Base-by-base conservation (phyloP, 2,888 invertebrate species). In the Hesperia comma region DNA sequence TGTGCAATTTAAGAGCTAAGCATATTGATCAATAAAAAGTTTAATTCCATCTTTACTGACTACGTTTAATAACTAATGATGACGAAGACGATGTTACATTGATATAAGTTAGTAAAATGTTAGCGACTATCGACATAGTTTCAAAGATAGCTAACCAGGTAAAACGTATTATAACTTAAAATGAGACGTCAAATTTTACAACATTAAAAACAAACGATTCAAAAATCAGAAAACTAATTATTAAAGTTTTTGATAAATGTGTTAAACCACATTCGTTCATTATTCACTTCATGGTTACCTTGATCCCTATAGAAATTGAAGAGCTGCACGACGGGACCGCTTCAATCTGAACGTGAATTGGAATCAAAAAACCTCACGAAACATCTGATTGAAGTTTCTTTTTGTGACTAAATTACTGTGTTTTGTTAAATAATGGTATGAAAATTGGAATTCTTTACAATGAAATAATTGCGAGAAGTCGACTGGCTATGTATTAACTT, bases 311-410 rank as follows among this genome's bases (percentile, higher is more conserved):
- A 68, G 75, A 77, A 76, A 75, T 71, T 69, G 75, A 73, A 75
- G 75, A 77, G 72, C 77, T 74, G 77, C 77, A 77, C 79, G 76
- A 75, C 64, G 67, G 43, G 69, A 69, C 72, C 64, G 72, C 72
- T 80, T 79, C 81, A 80, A 73, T 77, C 70, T 74, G 72, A 77
- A 76, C 75, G 75, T 79, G 76, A 75, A 76, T 66, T 72, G 71
- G 70, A 53, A 66, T 70, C 62, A 62, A 69, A 72, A 58, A 69
- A 55, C 72, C 75, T 73, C 69, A 74, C 74, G 74, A 75, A 51
- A 46, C 33, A 70, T 73, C 68, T 37, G 37, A 75, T 74, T 69
- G 70, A 75, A 71, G 72, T 69, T 32, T 57, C 51, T 56, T 64
- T 60, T 53, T 55, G 10, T 69, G 66, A 66, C 49, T 33, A 49